Conservation (phyloP, 2,888 invertebrate genomes). For the Epistrophella euchroma region DNA sequence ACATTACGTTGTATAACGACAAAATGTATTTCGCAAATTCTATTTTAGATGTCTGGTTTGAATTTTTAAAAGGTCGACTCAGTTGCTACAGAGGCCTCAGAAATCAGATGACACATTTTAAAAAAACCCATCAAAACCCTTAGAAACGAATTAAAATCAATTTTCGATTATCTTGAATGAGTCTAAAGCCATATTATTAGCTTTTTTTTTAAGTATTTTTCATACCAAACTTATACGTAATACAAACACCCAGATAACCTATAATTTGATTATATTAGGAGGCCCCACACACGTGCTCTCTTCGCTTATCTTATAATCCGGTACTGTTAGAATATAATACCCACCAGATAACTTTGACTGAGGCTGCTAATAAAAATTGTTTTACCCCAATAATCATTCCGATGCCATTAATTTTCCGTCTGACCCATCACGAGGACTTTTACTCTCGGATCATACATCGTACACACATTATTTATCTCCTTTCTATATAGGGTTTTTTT, state of each 20-base stretch:
- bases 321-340: not conserved
- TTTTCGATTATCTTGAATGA: no score
- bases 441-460: constrained; percentile 55
- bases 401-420: constrained; percentile 66
- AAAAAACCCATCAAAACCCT: no score
- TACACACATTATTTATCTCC: constrained; percentile 54
- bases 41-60: no score
- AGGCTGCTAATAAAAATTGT: constrained; percentile 56
- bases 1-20: no score
- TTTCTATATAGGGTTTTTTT: not conserved
- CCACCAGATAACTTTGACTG: constrained; percentile 19
- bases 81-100: no score
- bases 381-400: constrained; percentile 63
- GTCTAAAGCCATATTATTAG: no score
- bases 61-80: no score
- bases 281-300: not conserved
- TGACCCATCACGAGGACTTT: constrained; percentile 64
- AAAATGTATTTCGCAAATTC: no score
- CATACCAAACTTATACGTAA: no score
- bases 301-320: constrained; percentile 14
- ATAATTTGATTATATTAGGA: not conserved
- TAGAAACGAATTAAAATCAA: no score
- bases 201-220: no score
- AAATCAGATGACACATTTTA: no score
- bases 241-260: not conserved